A percentile compares a stretch with the other conserved stretches of the same genome.
Conservation (phyloP, 2,113 vertebrate genomes). For the Atrichornis clamosus region DNA sequence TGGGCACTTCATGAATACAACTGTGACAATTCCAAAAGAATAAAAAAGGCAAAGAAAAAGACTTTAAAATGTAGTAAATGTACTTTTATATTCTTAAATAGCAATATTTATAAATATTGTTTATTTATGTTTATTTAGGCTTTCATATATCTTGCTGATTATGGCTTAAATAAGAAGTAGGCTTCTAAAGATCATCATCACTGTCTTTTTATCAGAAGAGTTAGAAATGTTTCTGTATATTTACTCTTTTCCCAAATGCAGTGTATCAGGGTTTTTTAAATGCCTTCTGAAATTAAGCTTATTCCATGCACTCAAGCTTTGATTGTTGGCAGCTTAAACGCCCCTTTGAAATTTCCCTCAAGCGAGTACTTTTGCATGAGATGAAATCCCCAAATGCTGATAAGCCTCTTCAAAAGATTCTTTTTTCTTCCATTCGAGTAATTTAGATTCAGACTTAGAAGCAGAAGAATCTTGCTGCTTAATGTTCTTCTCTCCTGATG, state of each 20-base stretch:
- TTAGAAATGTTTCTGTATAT: background rate
- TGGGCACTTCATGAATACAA: background rate
- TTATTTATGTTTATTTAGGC: background rate
- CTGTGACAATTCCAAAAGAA: background rate
- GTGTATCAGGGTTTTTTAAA: background rate
- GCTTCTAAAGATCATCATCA: background rate
- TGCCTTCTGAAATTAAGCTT: slow-evolving; percentile 20
- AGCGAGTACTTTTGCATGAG: background rate
- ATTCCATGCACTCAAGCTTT: background rate
- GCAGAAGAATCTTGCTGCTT: slow-evolving; percentile 3
- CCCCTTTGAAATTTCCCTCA: slow-evolving; percentile 38
- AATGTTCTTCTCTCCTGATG: slow-evolving; percentile 4
- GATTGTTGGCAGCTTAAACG: slow-evolving; percentile 29
- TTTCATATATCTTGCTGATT: background rate
- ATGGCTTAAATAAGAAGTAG: background rate
- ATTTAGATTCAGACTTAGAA: slow-evolving; percentile 11
- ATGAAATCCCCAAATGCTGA: slow-evolving; percentile 50
- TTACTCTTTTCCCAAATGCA: background rate
- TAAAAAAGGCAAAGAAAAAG: background rate
- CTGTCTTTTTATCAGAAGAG: background rate
- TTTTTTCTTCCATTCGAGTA: slow-evolving; percentile 14
- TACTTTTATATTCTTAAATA: background rate
- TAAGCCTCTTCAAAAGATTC: slow-evolving; percentile 32
- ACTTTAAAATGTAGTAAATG: background rate
- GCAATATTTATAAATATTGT: background rate